These are phyloP conservation scores for Cisticola juncidis DNA, from an alignment of 2,113 vertebrate genomes.

Conservation along the genomic window DNA sequence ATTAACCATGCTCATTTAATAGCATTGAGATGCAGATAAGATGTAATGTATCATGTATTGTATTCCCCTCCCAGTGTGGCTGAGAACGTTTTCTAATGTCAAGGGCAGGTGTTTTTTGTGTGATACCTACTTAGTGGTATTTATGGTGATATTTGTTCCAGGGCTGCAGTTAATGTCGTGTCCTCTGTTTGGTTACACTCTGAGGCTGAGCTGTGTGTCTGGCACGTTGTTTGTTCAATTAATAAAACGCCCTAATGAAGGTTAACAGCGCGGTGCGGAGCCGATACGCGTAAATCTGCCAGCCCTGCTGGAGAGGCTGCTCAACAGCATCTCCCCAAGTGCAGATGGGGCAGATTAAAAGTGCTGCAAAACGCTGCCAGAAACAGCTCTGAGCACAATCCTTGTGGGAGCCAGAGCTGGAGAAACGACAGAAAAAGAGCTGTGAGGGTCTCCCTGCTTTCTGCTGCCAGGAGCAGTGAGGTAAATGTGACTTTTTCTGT, in stretches of 20 bases:
- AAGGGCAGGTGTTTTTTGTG: conserved; percentile 7
- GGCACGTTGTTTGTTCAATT: conserved; percentile 23
- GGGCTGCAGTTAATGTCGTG: neutral
- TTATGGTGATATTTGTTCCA: conserved; percentile 45
- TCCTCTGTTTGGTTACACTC: neutral
- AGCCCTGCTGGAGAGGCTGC: rapidly evolving
- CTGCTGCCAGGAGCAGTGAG: neutral
- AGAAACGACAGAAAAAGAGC: neutral
- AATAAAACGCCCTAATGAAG: conserved; percentile 41
- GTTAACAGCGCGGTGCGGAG: neutral
- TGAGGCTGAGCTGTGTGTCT: conserved; percentile 12
- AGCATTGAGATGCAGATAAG: conserved; percentile 50
- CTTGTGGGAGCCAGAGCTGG: neutral
- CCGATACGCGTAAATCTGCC: neutral
- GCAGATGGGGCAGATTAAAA: neutral
- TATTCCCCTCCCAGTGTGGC: neutral
- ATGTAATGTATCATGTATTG: neutral
- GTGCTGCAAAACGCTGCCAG: neutral
- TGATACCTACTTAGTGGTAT: conserved; percentile 37
- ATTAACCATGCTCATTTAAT: conserved; percentile 34
- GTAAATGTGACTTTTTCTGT: neutral
- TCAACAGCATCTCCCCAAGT: neutral
- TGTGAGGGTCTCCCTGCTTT: neutral
- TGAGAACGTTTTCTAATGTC: conserved; percentile 17
- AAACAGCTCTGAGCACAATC: neutral